phyloP scores from a whole-genome alignment of 2,888 invertebrate genomes.

The Drosophila flavopinicola region DNA sequence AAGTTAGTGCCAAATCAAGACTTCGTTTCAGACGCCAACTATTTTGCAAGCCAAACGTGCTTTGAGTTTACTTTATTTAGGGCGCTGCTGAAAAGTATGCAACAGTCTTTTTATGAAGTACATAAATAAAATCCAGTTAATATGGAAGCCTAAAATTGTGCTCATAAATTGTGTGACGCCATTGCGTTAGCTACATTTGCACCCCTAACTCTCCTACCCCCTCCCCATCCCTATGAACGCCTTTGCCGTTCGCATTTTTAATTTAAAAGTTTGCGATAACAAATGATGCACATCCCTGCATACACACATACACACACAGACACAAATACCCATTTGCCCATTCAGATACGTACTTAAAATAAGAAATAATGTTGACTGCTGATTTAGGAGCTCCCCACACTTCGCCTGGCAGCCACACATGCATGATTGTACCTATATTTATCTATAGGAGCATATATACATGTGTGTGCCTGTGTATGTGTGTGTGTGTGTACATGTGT shows the following conservation, averaged over 20 bases:
- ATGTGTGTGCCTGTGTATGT: constrained; percentile 21
- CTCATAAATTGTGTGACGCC: constrained; percentile 61
- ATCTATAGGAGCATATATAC: constrained; percentile 27
- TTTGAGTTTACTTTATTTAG: not conserved
- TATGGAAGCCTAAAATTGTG: constrained; percentile 60
- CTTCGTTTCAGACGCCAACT: not conserved
- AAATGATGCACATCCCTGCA: constrained; percentile 74
- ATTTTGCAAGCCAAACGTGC: not conserved
- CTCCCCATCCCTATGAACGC: not conserved
- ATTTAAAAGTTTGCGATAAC: constrained; percentile 81
- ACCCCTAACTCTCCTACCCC: not conserved
- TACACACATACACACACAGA: constrained; percentile 22
- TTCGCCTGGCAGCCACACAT: constrained; percentile 2
- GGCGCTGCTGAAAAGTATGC: constrained; percentile 32
- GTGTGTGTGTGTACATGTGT: constrained; percentile 23
- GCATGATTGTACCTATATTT: constrained; percentile 20
- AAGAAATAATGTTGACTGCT: constrained; percentile 74
- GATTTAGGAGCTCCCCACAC: constrained; percentile 68
- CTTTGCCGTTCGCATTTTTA: constrained; percentile 58
- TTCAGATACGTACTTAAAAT: constrained; percentile 63
- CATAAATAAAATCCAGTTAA: constrained; percentile 70
- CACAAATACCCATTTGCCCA: constrained; percentile 19
- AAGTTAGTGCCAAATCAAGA: too few species aligned
- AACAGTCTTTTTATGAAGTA: constrained; percentile 46
- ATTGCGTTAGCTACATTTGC: constrained; percentile 30